Evolutionary conservation across 1,140 invertebrate species (phyloP), one percentile per base, ranked within the genome.

Genomic region (Panulirus ornatus): DNA sequence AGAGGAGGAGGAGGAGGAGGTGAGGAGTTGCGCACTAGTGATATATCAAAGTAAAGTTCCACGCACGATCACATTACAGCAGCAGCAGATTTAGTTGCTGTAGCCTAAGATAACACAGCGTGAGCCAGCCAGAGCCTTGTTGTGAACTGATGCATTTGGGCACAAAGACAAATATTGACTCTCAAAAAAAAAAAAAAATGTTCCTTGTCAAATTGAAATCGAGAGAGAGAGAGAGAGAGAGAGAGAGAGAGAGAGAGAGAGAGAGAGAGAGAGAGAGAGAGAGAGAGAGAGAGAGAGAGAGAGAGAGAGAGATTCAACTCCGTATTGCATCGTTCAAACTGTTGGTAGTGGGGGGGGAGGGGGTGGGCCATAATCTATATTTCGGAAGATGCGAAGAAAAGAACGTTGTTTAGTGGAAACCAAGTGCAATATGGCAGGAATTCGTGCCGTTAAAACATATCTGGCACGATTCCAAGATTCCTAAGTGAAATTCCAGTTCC

Each of bases 401-500:
- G 73, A 63, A 86, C 84, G 84, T 78, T 86, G 84, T 86, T 76
- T 86, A 86, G 86, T 82, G 86, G 70, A 70, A 88, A 71, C 38
- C 66, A 71, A 81, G 76, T 51, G 86, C 79, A 88, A 88, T 88
- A 88, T 81, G 78, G 86, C 63, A 73, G 79, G 86, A 88, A 88
- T 88, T 88, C 79, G 81, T 51, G 63, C 88, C 79, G 88, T 90
- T 90, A 90, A 84, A 91, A 91, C 89, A 84, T 91, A 91, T 91
- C 89, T 91, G 89, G 89, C 89, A 38, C 89, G 75, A 91, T 91
- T 91, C 89, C 89, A 91, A 85, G 75, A 91, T 91, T 91, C 89
- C 83, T 84, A 91, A 91, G 89, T 91, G 89, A 91, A 91, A 91
- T 91, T 91, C 89, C 89, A 78, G 83, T 91, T 91, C 89, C 89